These are phyloP conservation scores for Balaeniceps rex DNA, from an alignment of 2,113 vertebrate genomes.

Conservation along the genomic window DNA sequence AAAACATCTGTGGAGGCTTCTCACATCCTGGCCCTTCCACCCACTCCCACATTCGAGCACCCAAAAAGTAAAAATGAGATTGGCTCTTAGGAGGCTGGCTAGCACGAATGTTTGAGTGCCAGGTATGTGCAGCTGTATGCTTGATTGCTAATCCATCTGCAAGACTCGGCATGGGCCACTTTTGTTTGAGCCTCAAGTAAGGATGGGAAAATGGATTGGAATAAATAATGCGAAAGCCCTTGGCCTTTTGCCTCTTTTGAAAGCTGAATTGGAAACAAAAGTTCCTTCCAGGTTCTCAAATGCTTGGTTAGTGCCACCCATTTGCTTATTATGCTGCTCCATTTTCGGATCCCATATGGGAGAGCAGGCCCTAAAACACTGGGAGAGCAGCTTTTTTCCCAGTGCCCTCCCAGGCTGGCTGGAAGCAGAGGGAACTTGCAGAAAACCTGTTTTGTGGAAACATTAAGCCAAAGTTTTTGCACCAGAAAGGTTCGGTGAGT, in stretches of 20 bases:
- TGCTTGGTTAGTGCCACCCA: neutral
- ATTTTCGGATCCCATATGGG: neutral
- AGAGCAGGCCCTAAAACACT: neutral
- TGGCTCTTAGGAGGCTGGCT: slow-evolving; percentile 12
- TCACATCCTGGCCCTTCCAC: slow-evolving; percentile 55
- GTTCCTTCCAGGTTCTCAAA: slow-evolving; percentile 39
- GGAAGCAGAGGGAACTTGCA: neutral
- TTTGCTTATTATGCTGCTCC: neutral
- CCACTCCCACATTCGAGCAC: slow-evolving; percentile 57
- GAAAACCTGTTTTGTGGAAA: neutral
- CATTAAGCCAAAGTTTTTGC: neutral
- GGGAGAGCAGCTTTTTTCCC: neutral
- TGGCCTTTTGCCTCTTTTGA: slow-evolving; percentile 56
- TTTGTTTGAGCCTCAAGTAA: slow-evolving; percentile 45
- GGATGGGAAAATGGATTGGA: slow-evolving; percentile 49
- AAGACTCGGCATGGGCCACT: slow-evolving; percentile 32
- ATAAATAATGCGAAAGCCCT: slow-evolving; percentile 50
- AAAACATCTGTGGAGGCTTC: slow-evolving; percentile 51
- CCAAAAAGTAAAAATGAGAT: slow-evolving; percentile 43
- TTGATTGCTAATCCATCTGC: slow-evolving; percentile 65
- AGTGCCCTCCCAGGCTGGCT: neutral
- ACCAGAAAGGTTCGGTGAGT: neutral
- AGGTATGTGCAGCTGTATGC: slow-evolving; percentile 62
- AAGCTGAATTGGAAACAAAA: slow-evolving; percentile 47
- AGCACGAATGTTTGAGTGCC: slow-evolving; percentile 4